Base-by-base conservation (phyloP, 2,888 invertebrate species). In the Sipha maydis region DNA sequence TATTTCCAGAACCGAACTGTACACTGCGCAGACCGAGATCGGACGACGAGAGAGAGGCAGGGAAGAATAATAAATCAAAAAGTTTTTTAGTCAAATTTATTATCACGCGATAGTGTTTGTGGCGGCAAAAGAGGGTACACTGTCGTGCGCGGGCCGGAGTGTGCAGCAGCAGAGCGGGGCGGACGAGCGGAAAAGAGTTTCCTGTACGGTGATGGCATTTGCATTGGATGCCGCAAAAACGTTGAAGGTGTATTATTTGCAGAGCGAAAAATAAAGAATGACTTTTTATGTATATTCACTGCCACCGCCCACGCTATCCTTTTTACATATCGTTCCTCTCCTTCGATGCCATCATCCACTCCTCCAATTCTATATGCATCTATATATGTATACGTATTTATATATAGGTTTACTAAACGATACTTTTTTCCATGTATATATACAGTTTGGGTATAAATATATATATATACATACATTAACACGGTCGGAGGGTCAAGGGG, bases 41-140 rank as follows among this genome's bases (percentile, higher is more conserved):
- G 38, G 75, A 75, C 71, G 84, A 21, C 8, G 56, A 25, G 31
- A 21, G 61, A 3, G 31, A 61, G 31, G 71, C 17, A 83, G n/a
- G 83, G 28, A 69, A 48, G 89, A 90, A 90, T 90, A 90, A 90
- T 90, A 90, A 90, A 90, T 90, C 90, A 90, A 90, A 90, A 90
- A 90, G 76, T 82, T 88, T 90, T 90, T 90, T 90, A 90, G 90
- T 90, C 90, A 90, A 90, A 90, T 90, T 90, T 90, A 90, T 90
- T 90, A 90, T 90, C 90, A 89, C 89, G 90, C 90, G 90, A 90
- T 90, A 90, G 90, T 89, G 89, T 77, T 86, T 73, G 86, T 19
- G 85, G 79, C 41, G 82, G 88, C n/a, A 82, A 80, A 86, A 75
- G 28, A 73, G 79, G 79, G 54, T 25, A 79, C 31, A 38, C 61